Conservation (phyloP, 2,797 vertebrate species). For the Sorex maritimensis region DNA sequence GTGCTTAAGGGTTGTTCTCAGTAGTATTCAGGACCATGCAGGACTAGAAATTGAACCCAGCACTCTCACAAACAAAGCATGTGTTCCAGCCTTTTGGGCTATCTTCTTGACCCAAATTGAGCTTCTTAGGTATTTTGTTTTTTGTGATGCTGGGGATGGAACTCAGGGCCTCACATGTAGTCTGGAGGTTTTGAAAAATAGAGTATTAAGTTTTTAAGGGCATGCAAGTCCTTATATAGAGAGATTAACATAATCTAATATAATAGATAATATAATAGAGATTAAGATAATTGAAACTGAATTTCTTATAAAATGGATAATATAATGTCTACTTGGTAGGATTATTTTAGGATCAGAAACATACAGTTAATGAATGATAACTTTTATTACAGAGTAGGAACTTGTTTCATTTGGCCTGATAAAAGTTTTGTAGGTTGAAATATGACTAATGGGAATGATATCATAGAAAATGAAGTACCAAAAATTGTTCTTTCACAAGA, state of each 20-base stretch:
- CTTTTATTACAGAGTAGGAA: slow-evolving; percentile 18
- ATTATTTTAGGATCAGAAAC: slow-evolving; percentile 12
- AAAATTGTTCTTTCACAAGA: slow-evolving; percentile 51
- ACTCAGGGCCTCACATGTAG: too few relatives aligned
- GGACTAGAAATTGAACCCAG: too few relatives aligned
- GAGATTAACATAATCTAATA: neutral
- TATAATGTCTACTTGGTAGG: slow-evolving; percentile 56
- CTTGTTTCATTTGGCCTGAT: slow-evolving; percentile 39
- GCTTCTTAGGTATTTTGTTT: too few relatives aligned
- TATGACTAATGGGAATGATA: neutral
- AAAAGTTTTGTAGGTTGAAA: slow-evolving; percentile 24
- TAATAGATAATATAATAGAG: slow-evolving; percentile 46
- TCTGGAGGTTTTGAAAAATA: slow-evolving; percentile 47
- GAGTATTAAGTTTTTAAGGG: slow-evolving; percentile 24
- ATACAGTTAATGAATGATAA: slow-evolving; percentile 28
- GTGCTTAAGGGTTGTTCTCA: too few relatives aligned
- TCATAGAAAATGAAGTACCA: slow-evolving; percentile 19
- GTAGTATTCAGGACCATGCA: too few relatives aligned
- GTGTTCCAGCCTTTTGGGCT: too few relatives aligned
- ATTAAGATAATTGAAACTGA: slow-evolving; percentile 34
- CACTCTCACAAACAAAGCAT: too few relatives aligned
- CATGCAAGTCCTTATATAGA: neutral
- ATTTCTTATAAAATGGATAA: slow-evolving; percentile 56
- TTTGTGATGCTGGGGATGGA: too few relatives aligned
- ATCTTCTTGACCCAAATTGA: too few relatives aligned